Evolutionary conservation across 2,797 vertebrate genomes (phyloP), one percentile per base, ranked within the genome.

Genomic region (Ctenochaetus hawaiiensis): DNA sequence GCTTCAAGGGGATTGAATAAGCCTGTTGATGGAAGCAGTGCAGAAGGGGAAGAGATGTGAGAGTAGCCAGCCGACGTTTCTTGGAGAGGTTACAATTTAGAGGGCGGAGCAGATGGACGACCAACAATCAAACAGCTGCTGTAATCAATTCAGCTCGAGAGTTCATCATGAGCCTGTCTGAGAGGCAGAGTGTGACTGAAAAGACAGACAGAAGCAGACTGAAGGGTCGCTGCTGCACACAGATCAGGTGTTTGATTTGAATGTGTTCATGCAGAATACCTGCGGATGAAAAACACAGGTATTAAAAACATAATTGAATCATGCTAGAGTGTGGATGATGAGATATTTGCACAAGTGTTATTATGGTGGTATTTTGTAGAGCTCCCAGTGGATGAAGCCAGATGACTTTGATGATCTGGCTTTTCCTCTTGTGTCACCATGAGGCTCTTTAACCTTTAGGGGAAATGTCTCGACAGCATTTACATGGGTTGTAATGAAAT

Each of bases 61-160:
- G 67, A 77, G 70, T 9, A 66, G 79, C 45, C 74, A 76, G 71
- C 30, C 67, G 20, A 49, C 22, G 47, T 75, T 84, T 89, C 85
- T 92, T 88, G 69, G 87, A 92, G 76, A 66, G 87, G 83, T 85
- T 83, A 87, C 81, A 93, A 92, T 91, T 93, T 93, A 80, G 84
- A 86, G 85, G 89, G 88, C 37, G 61, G 80, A 92, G 87, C 91
- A 93, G 89, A 93, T 91, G 91, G 91, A 93, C 71, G 77, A 78
- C 78, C 69, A 41, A 81, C 87, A 89, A 92, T 93, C 90, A 94
- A 90, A 89, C 90, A 91, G 83, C 88, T 90, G 91, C 81, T 86
- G 87, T 92, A 87, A 92, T 93, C 91, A 91, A 85, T 93, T 92
- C 86, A 89, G 77, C 75, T n/a, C 57, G 79, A 91, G 85, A 88